Base-by-base conservation (phyloP, 2,888 invertebrate species). In the Tetrapedia diversipes region DNA sequence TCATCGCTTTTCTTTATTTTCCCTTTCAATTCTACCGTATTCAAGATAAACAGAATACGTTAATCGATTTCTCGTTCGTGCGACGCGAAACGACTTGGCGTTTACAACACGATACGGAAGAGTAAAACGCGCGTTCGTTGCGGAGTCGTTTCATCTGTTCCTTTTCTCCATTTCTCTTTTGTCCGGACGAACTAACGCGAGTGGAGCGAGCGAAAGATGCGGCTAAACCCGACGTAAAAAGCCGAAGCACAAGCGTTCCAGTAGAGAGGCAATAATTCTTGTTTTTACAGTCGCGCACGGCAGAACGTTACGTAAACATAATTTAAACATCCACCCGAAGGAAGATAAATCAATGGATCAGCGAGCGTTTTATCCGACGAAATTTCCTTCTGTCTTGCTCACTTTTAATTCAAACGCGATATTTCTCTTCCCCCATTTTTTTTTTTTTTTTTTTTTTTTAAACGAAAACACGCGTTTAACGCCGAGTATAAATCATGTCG, bases 321-420 rank as follows among this genome's bases (percentile, higher is more conserved):
- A 67, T 47, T 59, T 67, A 49, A 49, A 49, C 59, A 49, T 22
- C 49, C 49, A n/a, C 6, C 11, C n/a, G 7, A 27, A 14, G 39
- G 27, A 10, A 59, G n/a, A 49, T 67, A 59, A 67, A 67, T 67
- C 47, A 67, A 37, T 37, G 39, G 11, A 47, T 57, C 66, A 47
- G 37, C 57, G 11, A 11, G 19, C 27, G n/a, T 57, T 66, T 57
- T 32, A 24, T 8, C 34, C 19, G 24, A n/a, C 4, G 27, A 14
- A 60, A 6, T 2, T 57, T 45, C 22, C 16, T 14, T n/a, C 39
- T 19, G 0, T 14, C 51, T 14, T 14, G 19, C 6, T 34, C 19
- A 29, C 16, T 19, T 16, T 34, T n/a, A 56, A 22, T 29, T 24
- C 27, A 14, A 51, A 49, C 2, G 43, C 22, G 16, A 4, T 34